Conservation (phyloP, 2,113 vertebrate species). For the Hippocampus barbouri region DNA sequence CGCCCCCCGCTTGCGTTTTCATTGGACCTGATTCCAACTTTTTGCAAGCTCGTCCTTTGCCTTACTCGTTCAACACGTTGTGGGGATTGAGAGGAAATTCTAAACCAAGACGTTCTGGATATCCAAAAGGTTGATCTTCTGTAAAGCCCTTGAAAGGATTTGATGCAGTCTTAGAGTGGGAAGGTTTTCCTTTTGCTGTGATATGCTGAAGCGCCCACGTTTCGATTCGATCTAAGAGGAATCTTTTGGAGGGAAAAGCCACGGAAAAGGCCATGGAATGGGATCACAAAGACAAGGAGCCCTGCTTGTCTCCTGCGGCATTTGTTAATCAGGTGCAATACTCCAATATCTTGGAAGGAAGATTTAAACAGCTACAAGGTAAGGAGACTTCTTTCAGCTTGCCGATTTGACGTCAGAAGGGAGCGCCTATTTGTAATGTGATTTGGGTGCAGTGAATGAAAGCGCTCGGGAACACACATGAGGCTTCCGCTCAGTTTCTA, state of each 20-base stretch:
- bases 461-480: neutral
- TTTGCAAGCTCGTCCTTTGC: constrained; percentile 30
- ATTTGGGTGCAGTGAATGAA: too few species aligned
- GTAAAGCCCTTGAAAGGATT: constrained; percentile 22
- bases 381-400: constrained; percentile 66
- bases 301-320: constrained; percentile 82
- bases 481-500: constrained; percentile 41
- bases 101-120: constrained; percentile 36
- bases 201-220: constrained; percentile 45
- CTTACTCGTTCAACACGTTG: constrained; percentile 13
- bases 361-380: constrained; percentile 95
- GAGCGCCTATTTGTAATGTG: too few species aligned
- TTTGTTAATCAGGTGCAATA: constrained; percentile 87
- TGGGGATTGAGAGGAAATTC: constrained; percentile 24
- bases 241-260: constrained; percentile 23
- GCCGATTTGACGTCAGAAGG: too few species aligned
- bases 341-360: constrained; percentile 84
- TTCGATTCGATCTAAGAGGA: constrained; percentile 45
- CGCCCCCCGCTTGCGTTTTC: constrained; percentile 22
- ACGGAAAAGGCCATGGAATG: constrained; percentile 60
- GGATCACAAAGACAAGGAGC: constrained; percentile 63
- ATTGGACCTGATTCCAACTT: constrained; percentile 37
- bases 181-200: constrained; percentile 28
- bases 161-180: constrained; percentile 11
- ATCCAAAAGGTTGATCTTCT: constrained; percentile 13